Base-by-base conservation (phyloP, 2,888 invertebrate species). In the Barypeithes pellucidus region DNA sequence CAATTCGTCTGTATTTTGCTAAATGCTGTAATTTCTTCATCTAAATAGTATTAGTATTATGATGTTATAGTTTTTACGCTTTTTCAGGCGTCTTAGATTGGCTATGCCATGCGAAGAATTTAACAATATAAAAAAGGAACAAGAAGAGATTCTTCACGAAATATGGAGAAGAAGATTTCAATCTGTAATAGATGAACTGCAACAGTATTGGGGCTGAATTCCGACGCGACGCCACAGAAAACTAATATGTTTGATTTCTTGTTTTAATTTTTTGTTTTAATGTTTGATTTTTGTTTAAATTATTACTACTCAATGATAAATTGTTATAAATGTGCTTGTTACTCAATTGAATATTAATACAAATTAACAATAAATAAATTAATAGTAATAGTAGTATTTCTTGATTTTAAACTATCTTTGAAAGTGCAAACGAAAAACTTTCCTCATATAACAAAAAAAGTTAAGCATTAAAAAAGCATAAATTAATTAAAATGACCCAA, bases 401-500 rank as follows among this genome's bases (percentile, higher is more conserved):
- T n/a, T n/a, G n/a, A n/a, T n/a, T n/a, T n/a, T n/a, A n/a, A n/a
- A n/a, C n/a, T n/a, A n/a, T n/a, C n/a, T n/a, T n/a, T n/a, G n/a
- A n/a, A n/a, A n/a, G n/a, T n/a, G n/a, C n/a, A n/a, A n/a, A n/a
- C n/a, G n/a, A n/a, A n/a, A n/a, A n/a, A n/a, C n/a, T n/a, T n/a
- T n/a, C n/a, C n/a, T n/a, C n/a, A n/a, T n/a, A n/a, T n/a, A n/a
- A n/a, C n/a, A n/a, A n/a, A n/a, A 29, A 29, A 29, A 47, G 47
- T 18, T 11, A 24, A n/a, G 9, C 43, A 24, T 14, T 1, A 16
- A 61, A 67, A 24, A 59, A 57, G 59, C 47, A 54, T 67, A 69
- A 70, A 66, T 66, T 43, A 68, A 66, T 73, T 66, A 66, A 73
- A 69, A 47, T 41, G 20, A 16, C 29, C n/a, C 9, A 29, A 73